Evolutionary conservation across 1,140 invertebrate genomes (phyloP).

Genomic region (Chymomyza costata): DNA sequence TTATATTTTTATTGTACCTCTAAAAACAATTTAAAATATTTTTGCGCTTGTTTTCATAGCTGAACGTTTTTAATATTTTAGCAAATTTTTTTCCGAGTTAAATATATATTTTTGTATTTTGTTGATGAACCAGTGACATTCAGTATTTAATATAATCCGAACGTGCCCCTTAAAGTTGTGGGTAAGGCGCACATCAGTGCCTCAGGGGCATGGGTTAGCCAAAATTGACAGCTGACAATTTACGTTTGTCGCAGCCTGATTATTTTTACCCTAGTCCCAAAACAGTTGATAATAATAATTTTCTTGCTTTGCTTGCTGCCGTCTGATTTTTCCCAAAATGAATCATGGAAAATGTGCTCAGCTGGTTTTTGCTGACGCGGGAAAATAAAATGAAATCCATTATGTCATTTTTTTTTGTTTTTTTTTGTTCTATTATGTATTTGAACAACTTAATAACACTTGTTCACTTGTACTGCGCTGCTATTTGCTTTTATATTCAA

Average conservation of each 20-base stretch:
- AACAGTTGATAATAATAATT: constrained; percentile 48
- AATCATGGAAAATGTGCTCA: no score
- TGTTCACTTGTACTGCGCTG: no score
- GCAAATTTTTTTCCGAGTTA: constrained; percentile 12
- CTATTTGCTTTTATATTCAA: no score
- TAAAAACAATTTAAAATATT: constrained; percentile 3
- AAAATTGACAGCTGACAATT: constrained; percentile 69
- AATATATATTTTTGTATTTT: constrained; percentile 20
- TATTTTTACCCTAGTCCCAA: constrained; percentile 30
- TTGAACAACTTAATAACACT: no score
- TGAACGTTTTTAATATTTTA: constrained; percentile 1
- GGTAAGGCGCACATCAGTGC: constrained; percentile 6
- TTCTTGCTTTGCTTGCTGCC: constrained; percentile 27
- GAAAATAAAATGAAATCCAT: no score
- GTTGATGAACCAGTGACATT: constrained; percentile 60
- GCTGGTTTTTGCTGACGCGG: no score
- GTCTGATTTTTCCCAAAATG: no score
- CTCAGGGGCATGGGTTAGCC: constrained; percentile 8
- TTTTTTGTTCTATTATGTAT: no score
- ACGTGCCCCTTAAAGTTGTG: constrained; percentile 30
- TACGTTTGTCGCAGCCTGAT: constrained; percentile 52
- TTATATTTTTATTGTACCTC: no score
- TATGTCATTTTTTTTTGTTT: no score
- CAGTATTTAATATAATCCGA: constrained; percentile 66
- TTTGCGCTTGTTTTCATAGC: not conserved